These are phyloP conservation scores for Penaeus japonicus DNA, from an alignment of 1,140 invertebrate genomes.

Conservation along the genomic window DNA sequence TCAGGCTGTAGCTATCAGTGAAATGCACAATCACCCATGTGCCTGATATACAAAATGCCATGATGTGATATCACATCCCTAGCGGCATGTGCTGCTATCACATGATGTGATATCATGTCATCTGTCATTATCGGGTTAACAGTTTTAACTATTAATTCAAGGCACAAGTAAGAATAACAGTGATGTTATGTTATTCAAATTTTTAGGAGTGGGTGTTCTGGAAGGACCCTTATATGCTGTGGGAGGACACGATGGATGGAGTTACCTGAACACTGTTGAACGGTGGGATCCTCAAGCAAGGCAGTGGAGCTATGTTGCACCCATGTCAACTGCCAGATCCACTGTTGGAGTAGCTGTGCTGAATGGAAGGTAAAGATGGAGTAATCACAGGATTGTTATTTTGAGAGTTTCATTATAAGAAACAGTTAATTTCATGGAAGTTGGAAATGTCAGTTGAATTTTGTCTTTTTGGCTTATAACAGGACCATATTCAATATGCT, in stretches of 20 bases:
- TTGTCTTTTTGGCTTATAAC: no score
- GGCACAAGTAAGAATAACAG: not conserved
- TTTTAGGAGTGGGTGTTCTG: constrained; percentile 83
- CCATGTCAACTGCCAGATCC: constrained; percentile 85
- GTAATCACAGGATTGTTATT: not conserved
- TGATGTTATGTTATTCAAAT: not conserved
- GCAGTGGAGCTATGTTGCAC: constrained; percentile 86
- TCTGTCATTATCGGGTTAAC: no score
- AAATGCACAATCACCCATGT: no score
- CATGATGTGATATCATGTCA: no score
- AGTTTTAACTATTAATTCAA: no score
- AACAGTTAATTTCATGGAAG: not conserved
- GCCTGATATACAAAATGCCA: no score
- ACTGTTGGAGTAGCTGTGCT: constrained; percentile 90
- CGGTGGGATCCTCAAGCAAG: constrained; percentile 86
- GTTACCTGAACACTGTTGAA: constrained; percentile 91
- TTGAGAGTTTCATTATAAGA: not conserved
- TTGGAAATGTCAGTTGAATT: no score
- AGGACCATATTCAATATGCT: not conserved
- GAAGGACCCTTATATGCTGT: constrained; percentile 91
- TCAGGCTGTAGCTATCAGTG: no score
- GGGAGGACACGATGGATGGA: constrained; percentile 94
- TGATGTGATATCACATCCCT: no score
- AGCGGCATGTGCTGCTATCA: no score
- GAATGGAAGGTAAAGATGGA: constrained; percentile 73